phyloP scores from a whole-genome alignment of 1,140 invertebrate species.

The Odontomachus brunneus region DNA sequence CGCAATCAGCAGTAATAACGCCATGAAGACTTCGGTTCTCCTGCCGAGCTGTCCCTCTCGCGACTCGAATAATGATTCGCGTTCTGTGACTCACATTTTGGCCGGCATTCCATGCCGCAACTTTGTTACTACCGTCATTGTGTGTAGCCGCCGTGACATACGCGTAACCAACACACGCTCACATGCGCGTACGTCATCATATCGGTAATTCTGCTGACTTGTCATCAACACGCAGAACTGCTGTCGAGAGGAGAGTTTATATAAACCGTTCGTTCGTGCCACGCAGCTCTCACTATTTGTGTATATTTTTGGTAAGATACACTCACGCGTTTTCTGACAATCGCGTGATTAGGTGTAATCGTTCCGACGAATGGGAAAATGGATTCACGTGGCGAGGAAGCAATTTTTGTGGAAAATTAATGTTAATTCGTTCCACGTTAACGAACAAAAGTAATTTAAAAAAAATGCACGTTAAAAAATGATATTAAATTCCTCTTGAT shows the following conservation, averaged over 20 bases:
- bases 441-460: too few species aligned
- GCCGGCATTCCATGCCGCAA: slow-evolving; percentile 7
- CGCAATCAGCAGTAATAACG: slow-evolving; percentile 16
- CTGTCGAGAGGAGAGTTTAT: neutral
- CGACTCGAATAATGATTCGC: slow-evolving; percentile 18
- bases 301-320: neutral
- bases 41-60: too few species aligned
- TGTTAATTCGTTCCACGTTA: too few species aligned
- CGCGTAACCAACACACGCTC: slow-evolving; percentile 13
- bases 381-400: too few species aligned
- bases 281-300: neutral
- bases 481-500: too few species aligned
- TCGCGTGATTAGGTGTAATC: too few species aligned
- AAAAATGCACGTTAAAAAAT: too few species aligned
- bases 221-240: slow-evolving; percentile 49
- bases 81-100: slow-evolving; percentile 52
- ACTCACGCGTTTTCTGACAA: too few species aligned
- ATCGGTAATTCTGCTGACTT: slow-evolving; percentile 57
- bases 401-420: too few species aligned
- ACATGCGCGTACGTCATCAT: neutral
- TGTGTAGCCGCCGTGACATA: slow-evolving; percentile 49
- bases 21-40: slow-evolving; percentile 26
- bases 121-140: slow-evolving; percentile 49
- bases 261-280: neutral
- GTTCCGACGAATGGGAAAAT: too few species aligned